Evolutionary conservation across 2,888 invertebrate species (phyloP), one percentile per base, ranked within the genome.

Genomic region (Chorisops tibialis): DNA sequence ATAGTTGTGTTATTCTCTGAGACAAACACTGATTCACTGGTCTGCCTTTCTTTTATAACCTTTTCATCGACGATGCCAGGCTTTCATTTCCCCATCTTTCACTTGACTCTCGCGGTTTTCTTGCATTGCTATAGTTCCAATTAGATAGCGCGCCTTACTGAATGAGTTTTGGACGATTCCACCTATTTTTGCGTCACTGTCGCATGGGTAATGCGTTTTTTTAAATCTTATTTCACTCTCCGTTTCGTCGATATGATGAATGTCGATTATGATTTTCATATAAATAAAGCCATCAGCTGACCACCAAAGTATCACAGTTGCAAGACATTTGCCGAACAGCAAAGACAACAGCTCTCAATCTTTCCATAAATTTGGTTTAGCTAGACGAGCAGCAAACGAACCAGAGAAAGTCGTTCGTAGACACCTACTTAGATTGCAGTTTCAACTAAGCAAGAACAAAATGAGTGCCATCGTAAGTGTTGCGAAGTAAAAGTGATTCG

Each of bases 401-500:
- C 35, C 19, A 37, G 30, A 21, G 38, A 24, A 51, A 63, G 60
- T 6, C 39, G 60, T 43, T 45, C 51, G 50, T 45, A 50, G 21
- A 37, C 18, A 41, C 38, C 30, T 37, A 61, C 43, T 39, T 39
- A 38, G 24, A 43, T 38, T 9, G 19, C 35, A 43, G 43, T 54
- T 61, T 49, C 58, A 47, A 61, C 61, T 61, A 62, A 59, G 59
- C 64, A 16, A 50, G 64, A 64, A 64, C 64, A 64, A 64, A 59
- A 64, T 64, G 64, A 64, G 62, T 64, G 64, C 64, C 59, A 59
- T 64, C 37, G 64, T 64, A 64, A 64, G 64, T 64, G 30, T 2
- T 30, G 30, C n/a, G 21, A 45, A 14, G 12, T n/a, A n/a, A 14
- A 4, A 14, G 24, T 21, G 47, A 3, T 16, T 48, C 41, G 30